These are phyloP conservation scores for Apus apus DNA, from an alignment of 2,113 vertebrate species.

Conservation along the genomic window DNA sequence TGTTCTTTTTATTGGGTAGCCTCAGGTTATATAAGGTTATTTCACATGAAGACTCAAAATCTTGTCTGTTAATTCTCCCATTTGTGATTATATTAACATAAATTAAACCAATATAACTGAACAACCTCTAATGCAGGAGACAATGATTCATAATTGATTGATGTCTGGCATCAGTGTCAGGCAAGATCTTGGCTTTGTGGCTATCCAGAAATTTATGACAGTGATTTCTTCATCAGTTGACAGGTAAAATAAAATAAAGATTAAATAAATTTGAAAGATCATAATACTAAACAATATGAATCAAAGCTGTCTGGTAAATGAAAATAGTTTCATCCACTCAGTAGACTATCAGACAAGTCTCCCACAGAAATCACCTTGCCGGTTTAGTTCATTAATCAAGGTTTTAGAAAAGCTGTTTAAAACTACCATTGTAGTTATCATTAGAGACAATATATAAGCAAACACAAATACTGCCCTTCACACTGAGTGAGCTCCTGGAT, in stretches of 20 bases:
- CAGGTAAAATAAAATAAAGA: neutral
- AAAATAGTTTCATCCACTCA: neutral
- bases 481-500: neutral
- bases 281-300: neutral
- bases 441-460: neutral
- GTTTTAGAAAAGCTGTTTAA: neutral
- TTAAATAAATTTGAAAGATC: neutral
- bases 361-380: neutral
- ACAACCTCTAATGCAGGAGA: neutral
- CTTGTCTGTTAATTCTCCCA: neutral
- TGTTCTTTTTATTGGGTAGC: neutral
- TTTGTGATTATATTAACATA: constrained; percentile 32
- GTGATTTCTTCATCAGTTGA: constrained; percentile 1
- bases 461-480: neutral
- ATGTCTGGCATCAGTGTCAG: neutral
- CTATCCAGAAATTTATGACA: neutral
- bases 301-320: neutral
- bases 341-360: neutral
- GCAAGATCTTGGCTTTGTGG: constrained; percentile 2
- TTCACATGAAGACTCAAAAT: neutral
- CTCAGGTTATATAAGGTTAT: neutral
- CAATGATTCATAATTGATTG: neutral
- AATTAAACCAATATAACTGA: neutral
- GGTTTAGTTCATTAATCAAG: neutral
- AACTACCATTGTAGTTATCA: neutral